Conservation (phyloP, 2,888 invertebrate species). For the Hedychridium roseum region DNA sequence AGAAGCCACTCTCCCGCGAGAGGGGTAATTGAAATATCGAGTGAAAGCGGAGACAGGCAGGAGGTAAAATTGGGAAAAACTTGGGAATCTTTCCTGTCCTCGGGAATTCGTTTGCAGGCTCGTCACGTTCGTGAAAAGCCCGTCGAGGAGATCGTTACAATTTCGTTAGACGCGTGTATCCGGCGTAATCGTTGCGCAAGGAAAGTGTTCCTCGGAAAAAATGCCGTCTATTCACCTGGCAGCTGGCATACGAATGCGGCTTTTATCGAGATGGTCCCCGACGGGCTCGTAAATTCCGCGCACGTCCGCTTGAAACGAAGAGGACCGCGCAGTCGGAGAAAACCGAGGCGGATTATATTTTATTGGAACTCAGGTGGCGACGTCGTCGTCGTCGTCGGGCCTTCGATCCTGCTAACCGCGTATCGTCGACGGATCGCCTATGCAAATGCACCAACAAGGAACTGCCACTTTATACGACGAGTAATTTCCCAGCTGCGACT, state of each 20-base stretch:
- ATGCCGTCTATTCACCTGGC: constrained; percentile 17
- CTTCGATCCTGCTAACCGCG: not conserved
- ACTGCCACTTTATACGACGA: not conserved
- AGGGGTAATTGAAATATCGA: no score
- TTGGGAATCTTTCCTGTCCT: no score
- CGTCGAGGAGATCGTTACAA: constrained; percentile 26
- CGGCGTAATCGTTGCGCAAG: not conserved
- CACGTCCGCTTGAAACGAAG: not conserved
- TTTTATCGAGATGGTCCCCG: not conserved
- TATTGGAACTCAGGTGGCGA: not conserved
- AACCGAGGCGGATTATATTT: not conserved
- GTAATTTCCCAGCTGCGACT: constrained; percentile 32
- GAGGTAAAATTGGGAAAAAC: no score
- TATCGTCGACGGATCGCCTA: not conserved
- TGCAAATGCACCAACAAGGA: not conserved
- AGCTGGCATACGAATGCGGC: constrained; percentile 27
- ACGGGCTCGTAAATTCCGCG: not conserved
- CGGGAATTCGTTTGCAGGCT: no score
- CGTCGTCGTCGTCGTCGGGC: not conserved
- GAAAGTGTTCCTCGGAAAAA: constrained; percentile 4
- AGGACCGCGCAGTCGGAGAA: not conserved
- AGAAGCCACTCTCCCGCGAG: no score
- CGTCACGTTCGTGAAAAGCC: no score
- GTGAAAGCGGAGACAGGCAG: no score
- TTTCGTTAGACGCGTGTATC: constrained; percentile 20